phyloP scores from a whole-genome alignment of 2,888 invertebrate genomes.

The Malthinus flaveolus region DNA sequence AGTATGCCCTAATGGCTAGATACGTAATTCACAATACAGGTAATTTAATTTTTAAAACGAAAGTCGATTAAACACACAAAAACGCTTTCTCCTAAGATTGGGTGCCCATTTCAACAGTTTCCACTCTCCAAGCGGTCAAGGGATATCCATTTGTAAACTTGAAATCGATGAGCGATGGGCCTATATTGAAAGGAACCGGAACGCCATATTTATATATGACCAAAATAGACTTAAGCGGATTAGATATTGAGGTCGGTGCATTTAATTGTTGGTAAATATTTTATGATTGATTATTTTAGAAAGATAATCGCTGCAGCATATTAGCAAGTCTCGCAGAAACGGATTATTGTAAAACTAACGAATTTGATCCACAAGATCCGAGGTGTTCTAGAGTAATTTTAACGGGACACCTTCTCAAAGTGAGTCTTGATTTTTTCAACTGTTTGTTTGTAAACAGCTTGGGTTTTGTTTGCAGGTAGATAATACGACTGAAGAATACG shows the following conservation, averaged over 20 bases:
- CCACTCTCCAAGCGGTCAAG: constrained; percentile 60
- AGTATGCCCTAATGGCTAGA: constrained; percentile 70
- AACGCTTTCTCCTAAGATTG: constrained; percentile 61
- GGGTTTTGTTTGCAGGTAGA: constrained; percentile 6
- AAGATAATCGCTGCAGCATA: constrained; percentile 67
- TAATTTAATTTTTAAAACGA: constrained; percentile 47
- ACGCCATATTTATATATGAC: constrained; percentile 76
- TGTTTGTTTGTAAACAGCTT: background rate
- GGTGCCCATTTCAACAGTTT: constrained; percentile 73
- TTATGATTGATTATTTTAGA: constrained; percentile 53
- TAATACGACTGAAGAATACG: constrained; percentile 56
- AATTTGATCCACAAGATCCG: constrained; percentile 76
- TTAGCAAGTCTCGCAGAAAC: constrained; percentile 71
- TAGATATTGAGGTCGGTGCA: constrained; percentile 65
- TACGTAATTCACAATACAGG: constrained; percentile 72
- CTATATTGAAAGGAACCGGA: constrained; percentile 67
- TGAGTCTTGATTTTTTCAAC: too few relatives aligned
- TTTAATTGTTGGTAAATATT: background rate
- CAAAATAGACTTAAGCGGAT: constrained; percentile 68
- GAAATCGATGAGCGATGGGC: constrained; percentile 73
- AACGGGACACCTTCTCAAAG: constrained; percentile 64
- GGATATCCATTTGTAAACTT: constrained; percentile 72
- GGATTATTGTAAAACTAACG: constrained; percentile 63
- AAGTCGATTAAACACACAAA: background rate
- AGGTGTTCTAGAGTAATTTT: constrained; percentile 74